phyloP scores from a whole-genome alignment of 2,797 vertebrate species.

The Trachops cirrhosus region DNA sequence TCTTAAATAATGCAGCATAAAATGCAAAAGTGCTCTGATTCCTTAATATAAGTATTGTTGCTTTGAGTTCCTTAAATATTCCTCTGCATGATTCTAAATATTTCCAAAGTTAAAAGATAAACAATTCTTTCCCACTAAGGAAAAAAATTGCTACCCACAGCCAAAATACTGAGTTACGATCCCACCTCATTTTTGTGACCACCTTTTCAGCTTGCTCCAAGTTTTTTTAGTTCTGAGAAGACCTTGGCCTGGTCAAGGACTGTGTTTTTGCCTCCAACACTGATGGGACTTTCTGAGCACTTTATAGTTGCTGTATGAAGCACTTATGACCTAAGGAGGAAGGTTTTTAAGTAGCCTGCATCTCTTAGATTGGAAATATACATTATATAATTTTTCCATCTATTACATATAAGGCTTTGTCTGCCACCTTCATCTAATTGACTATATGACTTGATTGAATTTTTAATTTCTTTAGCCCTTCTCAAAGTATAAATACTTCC shows the following conservation, averaged over 20 bases:
- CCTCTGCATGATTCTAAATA: not conserved
- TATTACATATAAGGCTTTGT: not conserved
- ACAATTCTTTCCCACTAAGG: not conserved
- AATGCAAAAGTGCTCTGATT: not conserved
- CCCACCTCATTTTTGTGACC: not conserved
- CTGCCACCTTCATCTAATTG: not conserved
- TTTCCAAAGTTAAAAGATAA: not conserved
- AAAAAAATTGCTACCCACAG: not conserved
- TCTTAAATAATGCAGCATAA: not conserved
- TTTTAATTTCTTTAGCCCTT: not conserved
- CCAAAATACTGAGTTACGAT: not conserved
- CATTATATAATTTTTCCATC: not conserved
- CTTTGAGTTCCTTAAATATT: not conserved
- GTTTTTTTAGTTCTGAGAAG: not conserved
- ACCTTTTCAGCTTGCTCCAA: not conserved
- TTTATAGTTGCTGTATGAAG: not conserved
- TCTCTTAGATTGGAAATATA: not conserved
- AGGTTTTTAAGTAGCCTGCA: not conserved
- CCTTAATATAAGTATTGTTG: not conserved
- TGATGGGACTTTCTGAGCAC: not conserved
- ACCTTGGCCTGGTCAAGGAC: not conserved
- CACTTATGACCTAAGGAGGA: not conserved
- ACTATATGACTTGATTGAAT: not conserved
- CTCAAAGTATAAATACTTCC: not conserved
- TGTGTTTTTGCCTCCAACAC: not conserved